Evolutionary conservation across 2,113 vertebrate genomes (phyloP).

Genomic region (Puntigrus tetrazona): DNA sequence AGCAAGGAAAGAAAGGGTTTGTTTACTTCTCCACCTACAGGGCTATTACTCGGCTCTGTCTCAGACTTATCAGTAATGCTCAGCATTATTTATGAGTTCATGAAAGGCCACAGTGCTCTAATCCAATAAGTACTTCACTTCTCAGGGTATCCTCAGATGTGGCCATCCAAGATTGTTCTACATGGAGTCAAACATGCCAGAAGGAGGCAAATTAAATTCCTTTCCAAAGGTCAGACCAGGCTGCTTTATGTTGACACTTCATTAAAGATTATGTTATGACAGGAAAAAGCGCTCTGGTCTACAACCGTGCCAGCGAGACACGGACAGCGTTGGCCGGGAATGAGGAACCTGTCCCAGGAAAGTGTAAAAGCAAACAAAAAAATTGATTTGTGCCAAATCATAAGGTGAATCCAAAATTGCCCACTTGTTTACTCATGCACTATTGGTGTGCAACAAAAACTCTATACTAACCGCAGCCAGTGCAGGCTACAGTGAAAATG

Average conservation of each 20-base stretch:
- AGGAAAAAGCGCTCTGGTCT: slow-evolving; percentile 33
- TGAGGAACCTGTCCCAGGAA: background rate
- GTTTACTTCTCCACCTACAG: slow-evolving; percentile 40
- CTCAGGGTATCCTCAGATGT: slow-evolving; percentile 40
- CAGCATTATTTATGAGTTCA: slow-evolving; percentile 54
- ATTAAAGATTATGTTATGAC: slow-evolving; percentile 53
- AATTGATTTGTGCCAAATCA: background rate
- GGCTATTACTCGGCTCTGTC: slow-evolving; percentile 49
- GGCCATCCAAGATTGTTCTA: slow-evolving; percentile 53
- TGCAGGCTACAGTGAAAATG: background rate
- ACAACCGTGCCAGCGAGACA: slow-evolving; percentile 36
- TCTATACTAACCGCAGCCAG: background rate
- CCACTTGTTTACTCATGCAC: background rate
- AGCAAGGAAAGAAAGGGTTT: slow-evolving; percentile 8
- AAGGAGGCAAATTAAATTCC: slow-evolving; percentile 58
- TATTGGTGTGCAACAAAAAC: background rate
- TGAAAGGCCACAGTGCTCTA: slow-evolving; percentile 54
- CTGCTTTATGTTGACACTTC: slow-evolving; percentile 55
- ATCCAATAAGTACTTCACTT: slow-evolving; percentile 56
- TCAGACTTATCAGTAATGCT: slow-evolving; percentile 43
- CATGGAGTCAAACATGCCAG: slow-evolving; percentile 55
- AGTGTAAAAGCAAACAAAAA: background rate
- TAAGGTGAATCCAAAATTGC: background rate
- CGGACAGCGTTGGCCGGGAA: slow-evolving; percentile 10
- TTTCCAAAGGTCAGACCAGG: slow-evolving; percentile 57